Base-by-base conservation (phyloP, 2,888 invertebrate genomes). In the Stenichneumon culpator region DNA sequence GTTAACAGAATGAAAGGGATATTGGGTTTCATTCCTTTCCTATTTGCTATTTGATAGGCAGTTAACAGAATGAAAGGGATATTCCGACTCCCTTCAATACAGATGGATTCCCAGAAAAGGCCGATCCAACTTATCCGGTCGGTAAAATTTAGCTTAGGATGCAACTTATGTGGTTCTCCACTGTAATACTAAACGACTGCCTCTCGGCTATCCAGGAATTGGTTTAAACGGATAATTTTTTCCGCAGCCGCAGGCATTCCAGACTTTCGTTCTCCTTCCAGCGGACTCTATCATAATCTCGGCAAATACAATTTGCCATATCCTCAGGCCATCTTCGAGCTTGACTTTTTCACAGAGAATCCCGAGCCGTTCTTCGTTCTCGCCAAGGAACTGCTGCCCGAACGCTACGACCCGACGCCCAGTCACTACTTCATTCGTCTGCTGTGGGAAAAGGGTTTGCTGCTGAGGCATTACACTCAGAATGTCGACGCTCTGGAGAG, bases 401-500 rank as follows among this genome's bases (percentile, higher is more conserved):
- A 97, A 32, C 96, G 95, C 57, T 98, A 98, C 90, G 97, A 97
- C 93, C 99, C 99, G 0, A 99, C 99, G 0, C 95, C 96, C 0
- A 96, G 97, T 88, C 99, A 99, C 94, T 98, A 98, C 93, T 99
- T 99, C 92, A 96, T 99, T 74, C 96, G 96, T 88, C 93, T 99
- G 87, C 94, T 99, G 74, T 95, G 97, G 92, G 97, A 98, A 39
- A 99, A 99, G 94, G 97, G 96, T 1, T 88, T 97, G 3, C 93
- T 97, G 0, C 93, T 97, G 9, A 95, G 97, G 19, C 97, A 97
- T 93, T 97, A 97, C 90, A 97, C 97, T 0, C 97, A 99, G 95
- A 99, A 99, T 93, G 98, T 99, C 88, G 99, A 99, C 93, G 98
- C 98, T 0, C 93, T 99, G 86, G 99, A 99, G 94, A 95, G 98